Base-by-base conservation (phyloP, 2,797 vertebrate species). In the Spheniscus humboldti region DNA sequence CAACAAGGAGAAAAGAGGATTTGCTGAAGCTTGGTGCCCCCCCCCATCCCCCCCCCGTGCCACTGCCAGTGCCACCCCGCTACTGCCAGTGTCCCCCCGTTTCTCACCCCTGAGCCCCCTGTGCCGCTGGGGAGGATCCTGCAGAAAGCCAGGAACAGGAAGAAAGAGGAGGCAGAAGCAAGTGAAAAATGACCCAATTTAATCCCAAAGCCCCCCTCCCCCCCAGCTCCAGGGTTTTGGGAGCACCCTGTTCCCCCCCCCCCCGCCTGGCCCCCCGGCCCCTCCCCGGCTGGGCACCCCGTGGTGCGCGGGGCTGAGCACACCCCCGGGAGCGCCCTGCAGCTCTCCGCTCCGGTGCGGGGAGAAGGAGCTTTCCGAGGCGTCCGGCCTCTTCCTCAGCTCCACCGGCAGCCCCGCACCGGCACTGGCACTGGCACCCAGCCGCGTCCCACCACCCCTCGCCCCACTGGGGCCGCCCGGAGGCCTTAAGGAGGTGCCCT, bases 401-500 rank as follows among this genome's bases (percentile, higher is more conserved):
- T 94, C 92, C 24, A 0, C 52, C 0, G 0, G 33, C 62, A 68
- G 75, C 80, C 69, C 68, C 2, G 6, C 67, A 5, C 59, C 1
- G 0, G 27, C 66, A 3, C 59, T 2, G 2, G 19, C 64, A 3
- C 56, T 1, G 1, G 20, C 50, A 7, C 62, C 72, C 56, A 8
- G 20, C 55, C 2, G 0, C 0, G 0, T 57, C 90, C 88, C 82
- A 18, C 35, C 56, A 1, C 59, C 90, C 63, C 19, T 1, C 0
- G 0, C 25, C 82, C 41, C 64, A 11, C 23, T 2, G 0, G 18
- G 30, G 19, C 39, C 13, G 7, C 52, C n/a, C 18, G 0, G 3
- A 74, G 67, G 84, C 79, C 73, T 95, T 98, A 98, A 4, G 98
- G 37, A 39, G 94, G 76, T 8, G 91, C 68, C 74, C 96, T 79